These are phyloP conservation scores for Antedon mediterranea DNA, from an alignment of 53 echinoderm and acorn worm species.

Conservation along the genomic window DNA sequence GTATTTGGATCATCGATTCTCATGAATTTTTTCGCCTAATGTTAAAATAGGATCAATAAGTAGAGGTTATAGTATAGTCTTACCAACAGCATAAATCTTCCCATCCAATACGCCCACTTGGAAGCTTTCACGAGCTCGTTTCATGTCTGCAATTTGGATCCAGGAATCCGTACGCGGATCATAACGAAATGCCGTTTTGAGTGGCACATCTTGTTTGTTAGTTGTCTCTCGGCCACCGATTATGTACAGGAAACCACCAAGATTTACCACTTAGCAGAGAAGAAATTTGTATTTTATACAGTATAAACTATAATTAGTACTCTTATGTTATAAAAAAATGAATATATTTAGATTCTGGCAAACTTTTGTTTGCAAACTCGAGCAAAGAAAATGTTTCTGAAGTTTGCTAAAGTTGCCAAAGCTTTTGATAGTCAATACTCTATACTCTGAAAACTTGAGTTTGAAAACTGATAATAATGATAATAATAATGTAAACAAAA, in stretches of 20 bases:
- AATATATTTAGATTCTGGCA: too few relatives aligned
- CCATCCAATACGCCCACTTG: constrained; percentile 62
- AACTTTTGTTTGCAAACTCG: too few relatives aligned
- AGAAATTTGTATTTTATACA: too few relatives aligned
- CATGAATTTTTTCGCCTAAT: background rate
- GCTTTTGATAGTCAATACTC: too few relatives aligned
- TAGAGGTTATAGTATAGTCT: background rate
- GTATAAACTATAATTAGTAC: too few relatives aligned
- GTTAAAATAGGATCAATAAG: background rate
- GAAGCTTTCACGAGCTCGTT: constrained; percentile 66
- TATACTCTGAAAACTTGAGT: too few relatives aligned
- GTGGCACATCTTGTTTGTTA: constrained; percentile 23
- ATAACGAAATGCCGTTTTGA: constrained; percentile 48
- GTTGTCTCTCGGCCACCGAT: constrained; percentile 55
- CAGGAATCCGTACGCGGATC: constrained; percentile 79
- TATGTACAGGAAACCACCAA: constrained; percentile 81
- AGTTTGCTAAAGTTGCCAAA: too few relatives aligned
- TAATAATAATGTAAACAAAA: too few relatives aligned
- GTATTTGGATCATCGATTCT: too few relatives aligned
- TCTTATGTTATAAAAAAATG: too few relatives aligned
- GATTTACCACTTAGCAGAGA: constrained; percentile 23
- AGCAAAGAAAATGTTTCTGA: too few relatives aligned
- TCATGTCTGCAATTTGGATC: constrained; percentile 71
- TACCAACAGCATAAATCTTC: constrained; percentile 82
- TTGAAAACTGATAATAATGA: too few relatives aligned